These are phyloP conservation scores for Drymonia ruficornis DNA, from an alignment of 2,888 invertebrate genomes.

Conservation along the genomic window DNA sequence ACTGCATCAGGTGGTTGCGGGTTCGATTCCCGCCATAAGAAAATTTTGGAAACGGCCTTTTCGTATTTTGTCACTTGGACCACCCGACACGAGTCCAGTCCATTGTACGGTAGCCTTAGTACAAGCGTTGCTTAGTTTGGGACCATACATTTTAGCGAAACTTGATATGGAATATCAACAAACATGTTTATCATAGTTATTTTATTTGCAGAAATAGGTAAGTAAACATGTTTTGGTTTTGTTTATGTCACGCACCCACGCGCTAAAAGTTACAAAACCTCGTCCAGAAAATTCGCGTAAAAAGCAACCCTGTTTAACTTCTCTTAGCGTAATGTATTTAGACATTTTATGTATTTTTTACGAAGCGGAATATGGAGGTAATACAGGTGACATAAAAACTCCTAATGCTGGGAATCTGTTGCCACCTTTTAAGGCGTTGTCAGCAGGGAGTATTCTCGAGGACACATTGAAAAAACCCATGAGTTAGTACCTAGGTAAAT, in stretches of 20 bases:
- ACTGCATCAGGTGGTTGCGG: too few species aligned
- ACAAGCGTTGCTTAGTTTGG: too few species aligned
- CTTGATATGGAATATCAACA: too few species aligned
- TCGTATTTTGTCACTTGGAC: too few species aligned
- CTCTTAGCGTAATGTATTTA: constrained; percentile 29
- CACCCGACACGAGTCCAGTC: too few species aligned
- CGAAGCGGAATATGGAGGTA: constrained; percentile 10
- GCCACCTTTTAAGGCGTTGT: constrained; percentile 24
- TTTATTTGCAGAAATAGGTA: constrained; percentile 22
- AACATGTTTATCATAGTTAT: too few species aligned
- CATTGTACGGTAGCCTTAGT: too few species aligned
- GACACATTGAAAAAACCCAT: too few species aligned
- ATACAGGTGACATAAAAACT: constrained; percentile 16
- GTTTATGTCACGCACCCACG: constrained; percentile 41
- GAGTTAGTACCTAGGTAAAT: too few species aligned
- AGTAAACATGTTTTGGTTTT: constrained; percentile 52
- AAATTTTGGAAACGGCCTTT: too few species aligned
- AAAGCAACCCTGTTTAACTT: constrained; percentile 24
- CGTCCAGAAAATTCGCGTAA: constrained; percentile 24
- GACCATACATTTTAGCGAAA: too few species aligned
- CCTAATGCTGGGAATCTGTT: constrained; percentile 20
- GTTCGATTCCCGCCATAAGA: too few species aligned
- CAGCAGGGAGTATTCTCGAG: neutral
- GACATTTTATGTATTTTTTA: constrained; percentile 32
- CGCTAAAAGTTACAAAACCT: constrained; percentile 31